Percentiles rank a stretch among this genome's conserved stretches.
Conservation (phyloP, 1,140 invertebrate genomes). For the Ceratosolen fusciceps region DNA sequence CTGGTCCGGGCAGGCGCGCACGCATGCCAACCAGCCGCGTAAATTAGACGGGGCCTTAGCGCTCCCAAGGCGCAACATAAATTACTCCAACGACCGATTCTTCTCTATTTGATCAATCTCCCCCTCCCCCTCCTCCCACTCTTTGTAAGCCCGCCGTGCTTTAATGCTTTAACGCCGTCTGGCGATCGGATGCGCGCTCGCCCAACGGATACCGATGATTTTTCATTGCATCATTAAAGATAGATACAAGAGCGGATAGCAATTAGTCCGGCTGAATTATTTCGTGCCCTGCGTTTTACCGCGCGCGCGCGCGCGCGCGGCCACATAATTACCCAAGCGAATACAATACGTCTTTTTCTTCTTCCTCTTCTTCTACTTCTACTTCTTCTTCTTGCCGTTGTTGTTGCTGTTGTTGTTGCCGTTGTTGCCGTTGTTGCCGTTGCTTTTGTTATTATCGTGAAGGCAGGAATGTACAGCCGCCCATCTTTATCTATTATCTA, state of each 20-base stretch:
- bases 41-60: neutral
- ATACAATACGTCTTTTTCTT: neutral
- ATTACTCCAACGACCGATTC: slow-evolving; percentile 35
- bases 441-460: too few relatives aligned
- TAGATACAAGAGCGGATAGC: neutral
- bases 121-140: neutral
- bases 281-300: neutral
- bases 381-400: too few relatives aligned
- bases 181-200: neutral
- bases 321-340: slow-evolving; percentile 18
- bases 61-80: slow-evolving; percentile 6
- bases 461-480: too few relatives aligned
- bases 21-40: neutral
- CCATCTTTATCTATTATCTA: too few relatives aligned
- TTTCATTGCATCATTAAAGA: slow-evolving; percentile 31
- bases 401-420: too few relatives aligned
- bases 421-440: too few relatives aligned
- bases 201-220: slow-evolving; percentile 7
- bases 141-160: too few relatives aligned
- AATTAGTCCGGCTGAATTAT: slow-evolving; percentile 34
- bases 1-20: neutral
- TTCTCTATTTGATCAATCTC: slow-evolving; percentile 35
- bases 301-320: too few relatives aligned
- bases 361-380: too few relatives aligned
- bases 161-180: neutral